Evolutionary conservation across 2,888 invertebrate species (phyloP).

Genomic region (Drosophila mulleri): DNA sequence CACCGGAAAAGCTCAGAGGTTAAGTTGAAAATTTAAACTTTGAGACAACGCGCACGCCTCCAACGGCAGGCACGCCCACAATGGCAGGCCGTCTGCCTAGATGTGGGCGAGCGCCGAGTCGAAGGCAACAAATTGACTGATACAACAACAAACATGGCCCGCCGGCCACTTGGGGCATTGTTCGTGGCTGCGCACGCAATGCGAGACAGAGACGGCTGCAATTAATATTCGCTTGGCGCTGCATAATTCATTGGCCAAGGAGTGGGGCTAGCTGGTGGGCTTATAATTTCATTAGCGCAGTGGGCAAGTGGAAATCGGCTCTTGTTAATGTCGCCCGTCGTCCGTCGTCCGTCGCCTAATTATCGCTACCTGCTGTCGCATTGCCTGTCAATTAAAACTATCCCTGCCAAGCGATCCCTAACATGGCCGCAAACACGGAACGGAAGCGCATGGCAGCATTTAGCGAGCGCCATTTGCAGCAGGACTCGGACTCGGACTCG

Average conservation of each 20-base stretch:
- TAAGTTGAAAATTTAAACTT: constrained; percentile 78
- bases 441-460: constrained; percentile 76
- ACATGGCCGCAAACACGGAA: constrained; percentile 30
- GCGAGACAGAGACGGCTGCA: constrained; percentile 43
- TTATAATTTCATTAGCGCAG: constrained; percentile 69
- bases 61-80: constrained; percentile 43
- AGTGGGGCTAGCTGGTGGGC: constrained; percentile 23
- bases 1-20: constrained; percentile 71
- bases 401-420: constrained; percentile 26
- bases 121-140: constrained; percentile 55
- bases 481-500: constrained; percentile 22
- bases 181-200: constrained; percentile 58
- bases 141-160: constrained; percentile 48
- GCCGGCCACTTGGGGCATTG: constrained; percentile 39
- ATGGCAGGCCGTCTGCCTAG: constrained; percentile 26
- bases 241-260: constrained; percentile 55
- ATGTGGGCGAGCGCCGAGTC: constrained; percentile 19
- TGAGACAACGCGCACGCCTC: constrained; percentile 56
- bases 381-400: constrained; percentile 66
- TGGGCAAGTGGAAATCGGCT: constrained; percentile 21
- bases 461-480: constrained; percentile 73
- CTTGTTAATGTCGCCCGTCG: constrained; percentile 41
- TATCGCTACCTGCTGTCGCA: constrained; percentile 49
- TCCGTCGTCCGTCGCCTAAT: constrained; percentile 47
- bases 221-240: constrained; percentile 62